Evolutionary conservation across 2,888 invertebrate species (phyloP), one percentile per base, ranked within the genome.

Genomic region (Scelioninae gen. 1): DNA sequence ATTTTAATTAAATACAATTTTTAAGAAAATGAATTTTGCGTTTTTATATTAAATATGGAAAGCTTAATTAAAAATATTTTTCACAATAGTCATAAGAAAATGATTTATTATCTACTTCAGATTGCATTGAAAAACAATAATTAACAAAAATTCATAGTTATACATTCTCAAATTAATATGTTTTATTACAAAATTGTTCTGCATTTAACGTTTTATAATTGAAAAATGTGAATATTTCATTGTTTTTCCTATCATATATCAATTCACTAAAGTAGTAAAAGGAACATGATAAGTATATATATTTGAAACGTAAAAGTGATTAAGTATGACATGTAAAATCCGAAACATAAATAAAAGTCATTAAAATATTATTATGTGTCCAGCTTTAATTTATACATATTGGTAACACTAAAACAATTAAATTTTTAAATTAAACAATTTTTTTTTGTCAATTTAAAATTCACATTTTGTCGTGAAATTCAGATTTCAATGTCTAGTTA

Each of bases 221-320:
- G 10, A 32, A 10, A n/a, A 15, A 58, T 66, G 49, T 58, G 56
- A 65, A 56, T 65, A 65, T 75, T 65, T 47, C 75, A 40, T 56
- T 23, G 38, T 56, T 65, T 56, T 47, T 75, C 65, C 55, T 47
- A 65, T 29, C 65, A 23, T 75, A 49, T 49, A 65, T 75, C 47
- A 75, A 23, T 23, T 40, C 40, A 0, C 31, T 47, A 23, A 58
- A 58, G 58, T 29, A 65, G 38, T 66, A 63, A 75, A 76, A 76
- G 58, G 56, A n/a, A n/a, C 58, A 47, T 58, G 65, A 60, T 51
- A 51, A 58, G 66, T 76, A 66, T n/a, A 76, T 66, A n/a, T 76
- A 75, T 75, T 58, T 68, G 53, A 68, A 23, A 31, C 68, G 60
- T 68, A 68, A 60, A 76, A 60, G 58, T 76, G 60, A 76, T 76